Percentiles rank a stretch among this genome's conserved stretches.
Evolutionary conservation across 2,888 invertebrate genomes (phyloP).

Genomic region (Aphidoletes aphidimyza): DNA sequence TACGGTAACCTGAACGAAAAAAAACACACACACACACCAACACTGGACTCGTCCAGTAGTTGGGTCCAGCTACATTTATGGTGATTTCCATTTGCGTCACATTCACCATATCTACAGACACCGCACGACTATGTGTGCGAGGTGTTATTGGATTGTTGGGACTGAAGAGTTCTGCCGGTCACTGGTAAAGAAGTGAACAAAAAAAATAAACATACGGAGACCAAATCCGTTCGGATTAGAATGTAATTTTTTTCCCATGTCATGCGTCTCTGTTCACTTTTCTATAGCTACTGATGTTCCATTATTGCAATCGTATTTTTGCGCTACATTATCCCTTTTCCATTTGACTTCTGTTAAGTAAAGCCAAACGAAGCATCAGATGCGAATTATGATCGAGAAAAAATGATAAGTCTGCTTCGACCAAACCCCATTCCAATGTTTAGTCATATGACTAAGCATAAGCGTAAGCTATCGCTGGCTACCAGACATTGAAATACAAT

Average conservation of each 20-base stretch:
- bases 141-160: no score
- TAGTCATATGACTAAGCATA: not conserved
- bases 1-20: not conserved
- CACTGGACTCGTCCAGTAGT: not conserved
- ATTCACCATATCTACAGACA: not conserved
- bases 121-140: no score
- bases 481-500: not conserved
- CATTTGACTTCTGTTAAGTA: not conserved
- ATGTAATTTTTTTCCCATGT: conserved; percentile 27
- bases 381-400: conserved; percentile 6
- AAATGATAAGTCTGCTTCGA: conserved; percentile 16
- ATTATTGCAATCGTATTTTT: no score
- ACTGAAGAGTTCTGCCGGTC: not conserved
- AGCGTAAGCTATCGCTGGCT: not conserved
- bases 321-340: not conserved
- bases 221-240: conserved; percentile 14
- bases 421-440: conserved; percentile 1
- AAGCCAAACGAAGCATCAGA: not conserved
- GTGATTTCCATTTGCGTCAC: conserved; percentile 8
- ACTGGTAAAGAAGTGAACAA: not conserved
- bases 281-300: not conserved
- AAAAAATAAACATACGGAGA: conserved; percentile 23
- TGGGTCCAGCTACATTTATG: not conserved
- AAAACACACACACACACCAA: no score
- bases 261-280: conserved; percentile 1